Conservation (phyloP, 2,797 vertebrate genomes). For the Pyrocephalus nanus region DNA sequence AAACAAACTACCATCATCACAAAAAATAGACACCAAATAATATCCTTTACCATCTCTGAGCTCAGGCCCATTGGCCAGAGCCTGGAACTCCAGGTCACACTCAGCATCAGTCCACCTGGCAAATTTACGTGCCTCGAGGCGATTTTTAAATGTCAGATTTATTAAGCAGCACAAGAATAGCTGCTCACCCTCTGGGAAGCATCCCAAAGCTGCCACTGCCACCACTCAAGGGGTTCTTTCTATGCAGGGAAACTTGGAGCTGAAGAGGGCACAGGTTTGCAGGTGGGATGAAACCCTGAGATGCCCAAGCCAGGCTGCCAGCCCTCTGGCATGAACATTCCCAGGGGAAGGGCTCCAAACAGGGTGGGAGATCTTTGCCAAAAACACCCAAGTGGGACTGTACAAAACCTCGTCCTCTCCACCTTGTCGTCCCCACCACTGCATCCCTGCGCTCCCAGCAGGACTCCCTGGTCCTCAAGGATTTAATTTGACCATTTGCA, state of each 20-base stretch:
- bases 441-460: not conserved
- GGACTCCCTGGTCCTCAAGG: not conserved
- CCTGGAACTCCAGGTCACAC: not conserved
- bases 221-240: rapidly evolving
- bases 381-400: not conserved
- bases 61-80: not conserved
- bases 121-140: not conserved
- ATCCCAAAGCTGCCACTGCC: not conserved
- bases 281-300: not conserved
- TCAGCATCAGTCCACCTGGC: not conserved
- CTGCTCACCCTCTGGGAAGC: not conserved
- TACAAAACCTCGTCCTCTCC: not conserved
- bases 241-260: not conserved
- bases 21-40: not conserved
- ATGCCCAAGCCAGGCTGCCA: not conserved
- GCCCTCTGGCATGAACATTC: not conserved
- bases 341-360: not conserved
- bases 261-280: not conserved
- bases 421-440: rapidly evolving
- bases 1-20: not conserved
- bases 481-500: rapidly evolving
- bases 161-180: not conserved
- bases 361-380: not conserved
- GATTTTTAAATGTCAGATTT: not conserved
- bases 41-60: not conserved